Evolutionary conservation across 2,888 invertebrate species (phyloP).

Genomic region (Clusia tigrina): DNA sequence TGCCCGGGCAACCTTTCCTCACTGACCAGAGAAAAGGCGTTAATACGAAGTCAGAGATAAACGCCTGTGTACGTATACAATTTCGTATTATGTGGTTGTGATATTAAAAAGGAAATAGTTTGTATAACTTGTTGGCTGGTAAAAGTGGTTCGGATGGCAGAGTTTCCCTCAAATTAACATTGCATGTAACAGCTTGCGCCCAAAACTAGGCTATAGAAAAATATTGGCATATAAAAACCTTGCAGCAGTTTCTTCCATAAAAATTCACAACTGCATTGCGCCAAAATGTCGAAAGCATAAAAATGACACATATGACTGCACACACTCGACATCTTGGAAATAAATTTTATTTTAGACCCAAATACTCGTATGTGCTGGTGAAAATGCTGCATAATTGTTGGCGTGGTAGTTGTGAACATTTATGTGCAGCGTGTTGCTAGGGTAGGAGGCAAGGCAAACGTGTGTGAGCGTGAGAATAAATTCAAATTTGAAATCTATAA

Average conservation of each 20-base stretch:
- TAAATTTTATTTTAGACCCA: background rate
- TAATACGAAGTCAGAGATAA: no score
- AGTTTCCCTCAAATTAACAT: no score
- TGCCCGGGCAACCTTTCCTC: no score
- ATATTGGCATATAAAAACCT: background rate
- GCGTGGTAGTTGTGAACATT: background rate
- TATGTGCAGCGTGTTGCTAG: no score
- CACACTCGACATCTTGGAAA: background rate
- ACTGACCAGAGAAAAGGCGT: no score
- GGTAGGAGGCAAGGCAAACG: no score
- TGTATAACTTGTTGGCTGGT: no score
- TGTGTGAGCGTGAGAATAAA: no score
- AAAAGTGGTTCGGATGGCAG: no score
- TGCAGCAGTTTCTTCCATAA: constrained; percentile 2
- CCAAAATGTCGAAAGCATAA: constrained; percentile 25
- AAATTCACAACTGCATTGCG: constrained; percentile 28
- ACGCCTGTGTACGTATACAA: no score
- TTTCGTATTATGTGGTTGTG: no score
- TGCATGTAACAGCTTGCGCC: background rate
- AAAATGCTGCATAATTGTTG: background rate
- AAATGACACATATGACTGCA: constrained; percentile 6
- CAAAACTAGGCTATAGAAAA: background rate
- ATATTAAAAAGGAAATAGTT: background rate
- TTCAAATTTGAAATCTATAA: no score
- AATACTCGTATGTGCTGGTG: background rate